Evolutionary conservation across 2,113 vertebrate species (phyloP).

Genomic region (Misgurnus anguillicaudatus): DNA sequence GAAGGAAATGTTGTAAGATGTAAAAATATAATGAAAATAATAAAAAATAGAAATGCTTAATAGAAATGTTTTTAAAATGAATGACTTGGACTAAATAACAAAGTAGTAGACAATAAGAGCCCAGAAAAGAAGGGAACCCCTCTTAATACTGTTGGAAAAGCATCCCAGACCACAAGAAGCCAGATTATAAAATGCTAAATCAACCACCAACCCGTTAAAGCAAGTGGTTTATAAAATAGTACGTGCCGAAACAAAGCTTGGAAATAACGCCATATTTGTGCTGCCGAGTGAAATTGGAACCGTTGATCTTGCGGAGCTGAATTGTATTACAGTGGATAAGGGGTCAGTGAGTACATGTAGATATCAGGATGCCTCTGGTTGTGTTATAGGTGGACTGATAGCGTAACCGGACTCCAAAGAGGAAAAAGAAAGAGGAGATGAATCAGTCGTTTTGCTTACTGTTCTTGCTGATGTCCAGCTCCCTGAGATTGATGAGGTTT

Average conservation of each 20-base stretch:
- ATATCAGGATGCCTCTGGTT: conserved; percentile 2
- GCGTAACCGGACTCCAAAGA: neutral
- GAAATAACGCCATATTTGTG: neutral
- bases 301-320: neutral
- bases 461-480: conserved; percentile 99
- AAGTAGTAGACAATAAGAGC: too few relatives aligned
- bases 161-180: too few relatives aligned
- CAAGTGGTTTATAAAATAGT: neutral
- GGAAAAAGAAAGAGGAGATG: neutral
- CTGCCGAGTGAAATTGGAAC: neutral
- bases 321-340: neutral
- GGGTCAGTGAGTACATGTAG: neutral
- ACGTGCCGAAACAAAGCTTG: too few relatives aligned
- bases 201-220: neutral
- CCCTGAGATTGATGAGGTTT: conserved; percentile 98
- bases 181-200: neutral
- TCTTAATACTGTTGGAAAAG: too few relatives aligned
- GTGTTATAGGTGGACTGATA: neutral
- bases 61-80: too few relatives aligned
- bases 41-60: too few relatives aligned
- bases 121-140: too few relatives aligned
- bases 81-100: too few relatives aligned
- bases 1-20: too few relatives aligned
- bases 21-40: too few relatives aligned
- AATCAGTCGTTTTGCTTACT: conserved; percentile 77